Conservation (phyloP, 2,888 invertebrate species). For the Phortica okadai region DNA sequence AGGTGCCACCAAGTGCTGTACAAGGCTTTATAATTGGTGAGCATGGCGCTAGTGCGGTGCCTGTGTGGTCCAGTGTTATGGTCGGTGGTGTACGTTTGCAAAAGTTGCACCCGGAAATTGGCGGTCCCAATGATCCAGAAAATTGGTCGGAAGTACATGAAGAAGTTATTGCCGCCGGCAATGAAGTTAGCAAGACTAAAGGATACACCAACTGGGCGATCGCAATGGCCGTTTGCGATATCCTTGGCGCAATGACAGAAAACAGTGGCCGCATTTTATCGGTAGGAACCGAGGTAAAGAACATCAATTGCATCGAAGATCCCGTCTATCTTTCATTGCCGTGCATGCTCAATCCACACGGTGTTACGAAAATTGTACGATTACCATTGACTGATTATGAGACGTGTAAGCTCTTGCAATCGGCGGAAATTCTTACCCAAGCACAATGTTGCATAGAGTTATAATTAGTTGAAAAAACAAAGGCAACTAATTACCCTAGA, state of each 20-base stretch:
- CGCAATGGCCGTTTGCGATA: constrained; percentile 83
- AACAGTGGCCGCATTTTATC: constrained; percentile 84
- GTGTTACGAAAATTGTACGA: constrained; percentile 41
- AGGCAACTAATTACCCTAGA: neutral
- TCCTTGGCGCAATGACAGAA: constrained; percentile 81
- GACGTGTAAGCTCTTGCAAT: constrained; percentile 78
- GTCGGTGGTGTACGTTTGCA: constrained; percentile 87
- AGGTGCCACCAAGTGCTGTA: constrained; percentile 85
- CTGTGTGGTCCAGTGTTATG: constrained; percentile 92
- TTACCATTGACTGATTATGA: constrained; percentile 77
- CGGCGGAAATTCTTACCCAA: constrained; percentile 34
- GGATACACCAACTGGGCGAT: constrained; percentile 92
- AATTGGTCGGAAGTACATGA: constrained; percentile 84
- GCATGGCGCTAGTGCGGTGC: constrained; percentile 90
- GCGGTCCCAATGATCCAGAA: constrained; percentile 82
- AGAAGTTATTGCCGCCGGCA: constrained; percentile 86
- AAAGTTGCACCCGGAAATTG: constrained; percentile 84
- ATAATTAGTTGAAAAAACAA: neutral
- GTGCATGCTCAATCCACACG: constrained; percentile 80
- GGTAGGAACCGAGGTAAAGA: constrained; percentile 84
- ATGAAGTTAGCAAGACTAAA: constrained; percentile 87
- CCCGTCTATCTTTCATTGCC: constrained; percentile 89
- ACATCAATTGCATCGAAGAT: constrained; percentile 78
- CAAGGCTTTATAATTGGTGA: constrained; percentile 94
- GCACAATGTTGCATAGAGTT: neutral